Conservation (phyloP, 2,113 vertebrate genomes). For the Eolophus roseicapilla region DNA sequence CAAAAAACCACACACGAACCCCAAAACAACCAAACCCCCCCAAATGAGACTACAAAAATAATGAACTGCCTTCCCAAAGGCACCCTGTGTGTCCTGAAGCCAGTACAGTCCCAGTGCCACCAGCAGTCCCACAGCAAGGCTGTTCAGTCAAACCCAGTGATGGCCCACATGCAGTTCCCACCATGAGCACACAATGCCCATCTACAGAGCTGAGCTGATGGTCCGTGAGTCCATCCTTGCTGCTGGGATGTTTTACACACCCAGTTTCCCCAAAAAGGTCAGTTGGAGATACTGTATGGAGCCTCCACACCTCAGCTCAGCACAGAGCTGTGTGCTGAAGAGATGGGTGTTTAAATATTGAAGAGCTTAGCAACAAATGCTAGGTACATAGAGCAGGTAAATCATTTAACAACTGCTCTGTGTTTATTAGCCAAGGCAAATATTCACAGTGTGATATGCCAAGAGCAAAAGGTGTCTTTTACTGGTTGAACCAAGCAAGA, state of each 20-base stretch:
- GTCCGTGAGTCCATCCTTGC: background rate
- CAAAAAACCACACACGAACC: background rate
- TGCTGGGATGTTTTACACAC: background rate
- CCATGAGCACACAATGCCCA: background rate
- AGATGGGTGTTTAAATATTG: background rate
- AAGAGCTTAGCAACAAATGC: background rate
- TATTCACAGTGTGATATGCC: background rate
- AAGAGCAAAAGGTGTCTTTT: conserved; percentile 9
- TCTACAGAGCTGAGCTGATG: background rate
- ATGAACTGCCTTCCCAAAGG: background rate
- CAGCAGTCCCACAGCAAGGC: background rate
- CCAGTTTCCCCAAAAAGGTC: background rate
- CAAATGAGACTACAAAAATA: background rate
- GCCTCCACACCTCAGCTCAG: background rate
- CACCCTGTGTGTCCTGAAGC: background rate
- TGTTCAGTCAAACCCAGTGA: background rate
- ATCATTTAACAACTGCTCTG: background rate
- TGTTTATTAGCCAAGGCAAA: conserved; percentile 36
- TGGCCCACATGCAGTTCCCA: fast-evolving
- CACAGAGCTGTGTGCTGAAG: background rate
- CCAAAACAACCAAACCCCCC: background rate
- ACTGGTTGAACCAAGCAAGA: background rate
- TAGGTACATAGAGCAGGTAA: background rate
- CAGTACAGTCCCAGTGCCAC: background rate
- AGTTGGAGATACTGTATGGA: background rate